These are phyloP conservation scores for Drosophila sturtevanti DNA, from an alignment of 1,140 invertebrate genomes.

Conservation along the genomic window DNA sequence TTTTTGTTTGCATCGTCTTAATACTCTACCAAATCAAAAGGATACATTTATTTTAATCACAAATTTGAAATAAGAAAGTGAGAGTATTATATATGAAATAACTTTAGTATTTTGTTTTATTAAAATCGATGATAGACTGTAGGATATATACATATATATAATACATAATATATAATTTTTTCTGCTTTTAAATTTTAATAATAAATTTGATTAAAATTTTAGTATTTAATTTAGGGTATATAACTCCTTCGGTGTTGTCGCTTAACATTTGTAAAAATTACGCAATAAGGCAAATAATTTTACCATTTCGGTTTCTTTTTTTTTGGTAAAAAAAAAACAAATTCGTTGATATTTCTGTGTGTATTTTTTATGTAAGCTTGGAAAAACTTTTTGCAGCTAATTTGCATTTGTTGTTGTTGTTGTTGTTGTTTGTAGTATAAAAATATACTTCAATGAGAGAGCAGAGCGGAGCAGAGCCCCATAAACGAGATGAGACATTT, in stretches of 20 bases:
- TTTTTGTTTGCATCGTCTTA: background rate
- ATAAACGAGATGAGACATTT: conserved; percentile 69
- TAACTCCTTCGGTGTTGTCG: background rate
- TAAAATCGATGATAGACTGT: too few species aligned
- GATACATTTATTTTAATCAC: background rate
- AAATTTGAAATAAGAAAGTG: too few species aligned
- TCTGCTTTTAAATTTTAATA: too few species aligned
- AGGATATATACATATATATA: too few species aligned
- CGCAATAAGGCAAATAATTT: background rate
- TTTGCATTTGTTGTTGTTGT: conserved; percentile 3
- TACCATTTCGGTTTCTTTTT: background rate
- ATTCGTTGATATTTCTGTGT: conserved; percentile 13
- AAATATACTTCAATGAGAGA: background rate
- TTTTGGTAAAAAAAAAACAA: background rate
- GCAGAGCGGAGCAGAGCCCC: conserved; percentile 9
- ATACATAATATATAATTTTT: too few species aligned
- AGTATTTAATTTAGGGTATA: background rate
- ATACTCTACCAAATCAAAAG: background rate
- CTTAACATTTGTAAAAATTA: background rate
- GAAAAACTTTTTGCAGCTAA: conserved; percentile 5
- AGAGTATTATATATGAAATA: too few species aligned
- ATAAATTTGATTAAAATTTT: too few species aligned
- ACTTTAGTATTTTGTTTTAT: too few species aligned
- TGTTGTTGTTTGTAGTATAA: conserved; percentile 13
- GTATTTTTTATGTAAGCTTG: conserved; percentile 9